Evolutionary conservation across 1,140 invertebrate genomes (phyloP), one percentile per base, ranked within the genome.

Genomic region (Bombus confusus): DNA sequence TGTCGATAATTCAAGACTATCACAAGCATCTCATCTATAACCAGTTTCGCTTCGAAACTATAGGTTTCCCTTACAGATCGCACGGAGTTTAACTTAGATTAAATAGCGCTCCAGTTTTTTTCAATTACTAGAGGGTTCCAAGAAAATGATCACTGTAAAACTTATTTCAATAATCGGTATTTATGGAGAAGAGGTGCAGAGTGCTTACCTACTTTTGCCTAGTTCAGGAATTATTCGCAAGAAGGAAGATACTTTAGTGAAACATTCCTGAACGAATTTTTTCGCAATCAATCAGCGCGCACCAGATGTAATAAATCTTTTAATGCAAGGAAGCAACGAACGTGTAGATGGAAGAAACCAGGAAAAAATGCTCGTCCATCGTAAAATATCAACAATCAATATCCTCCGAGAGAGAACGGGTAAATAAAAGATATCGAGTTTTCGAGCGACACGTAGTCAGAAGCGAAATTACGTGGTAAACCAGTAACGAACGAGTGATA

Each of bases 211-310:
- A 8, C 18, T 25, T 22, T 62, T 13, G 59, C 10, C 12, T n/a
- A 4, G 2, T 66, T 25, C 28, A 31, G 18, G 22, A 78, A 43
- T 31, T 41, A 69, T 69, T 69, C 68, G 22, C 31, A 69, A 69
- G 12, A 25, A 39, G 34, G 52, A 25, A n/a, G 31, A 15, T 31
- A 18, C 64, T 66, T 18, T 66, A 31, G 4, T 18, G 18, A 69
- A 80, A 52, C 34, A n/a, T 37, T 69, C 18, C n/a, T 9, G 52
- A 59, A 28, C 52, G 37, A 80, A 57, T 57, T 10, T n/a, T 69
- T 41, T 9, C 25, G n/a, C 69, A n/a, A 81, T 81, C 80, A 72
- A 59, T 37, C 34, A 28, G 28, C 9, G 68, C 34, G 68, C 79
- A n/a, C 28, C 28, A 59, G 34, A 18, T 57, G 34, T 22, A n/a